These are phyloP conservation scores for Leptodactylus fallax DNA, from an alignment of 2,797 vertebrate genomes.

Conservation along the genomic window DNA sequence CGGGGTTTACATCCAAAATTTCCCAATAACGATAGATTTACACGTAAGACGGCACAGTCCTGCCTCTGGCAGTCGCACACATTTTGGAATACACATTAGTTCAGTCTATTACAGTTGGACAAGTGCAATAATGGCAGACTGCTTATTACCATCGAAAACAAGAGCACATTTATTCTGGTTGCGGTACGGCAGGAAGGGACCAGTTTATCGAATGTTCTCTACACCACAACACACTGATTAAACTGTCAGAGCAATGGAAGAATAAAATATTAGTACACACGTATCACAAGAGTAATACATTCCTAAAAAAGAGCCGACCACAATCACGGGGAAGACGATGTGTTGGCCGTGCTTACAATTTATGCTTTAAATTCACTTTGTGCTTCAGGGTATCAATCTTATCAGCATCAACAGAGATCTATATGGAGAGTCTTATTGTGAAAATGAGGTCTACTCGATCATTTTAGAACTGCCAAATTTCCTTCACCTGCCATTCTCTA, in stretches of 20 bases:
- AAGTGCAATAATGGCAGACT: conserved; percentile 40
- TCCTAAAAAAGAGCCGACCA: conserved; percentile 21
- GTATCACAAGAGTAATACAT: conserved; percentile 52
- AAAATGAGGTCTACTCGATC: conserved; percentile 29
- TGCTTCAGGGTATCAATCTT: conserved; percentile 41
- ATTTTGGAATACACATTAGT: conserved; percentile 1
- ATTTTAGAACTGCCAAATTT: conserved; percentile 35
- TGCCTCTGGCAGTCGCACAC: background rate
- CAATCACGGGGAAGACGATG: background rate
- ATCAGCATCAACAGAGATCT: conserved; percentile 12
- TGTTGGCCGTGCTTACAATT: background rate
- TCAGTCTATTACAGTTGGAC: conserved; percentile 47
- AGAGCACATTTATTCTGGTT: conserved; percentile 55
- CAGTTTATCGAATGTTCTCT: conserved; percentile 59
- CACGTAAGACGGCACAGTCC: background rate
- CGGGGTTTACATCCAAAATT: background rate
- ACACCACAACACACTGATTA: conserved; percentile 62
- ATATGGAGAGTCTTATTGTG: background rate
- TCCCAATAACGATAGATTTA: background rate
- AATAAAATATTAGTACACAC: conserved; percentile 57
- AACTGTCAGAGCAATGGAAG: conserved; percentile 59
- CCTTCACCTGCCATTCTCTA: conserved; percentile 7
- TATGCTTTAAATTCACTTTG: conserved; percentile 19
- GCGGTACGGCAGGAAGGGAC: conserved; percentile 42
- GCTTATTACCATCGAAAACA: conserved; percentile 38